phyloP scores from a whole-genome alignment of 2,888 invertebrate genomes.

The Neoaliturus tenellus region DNA sequence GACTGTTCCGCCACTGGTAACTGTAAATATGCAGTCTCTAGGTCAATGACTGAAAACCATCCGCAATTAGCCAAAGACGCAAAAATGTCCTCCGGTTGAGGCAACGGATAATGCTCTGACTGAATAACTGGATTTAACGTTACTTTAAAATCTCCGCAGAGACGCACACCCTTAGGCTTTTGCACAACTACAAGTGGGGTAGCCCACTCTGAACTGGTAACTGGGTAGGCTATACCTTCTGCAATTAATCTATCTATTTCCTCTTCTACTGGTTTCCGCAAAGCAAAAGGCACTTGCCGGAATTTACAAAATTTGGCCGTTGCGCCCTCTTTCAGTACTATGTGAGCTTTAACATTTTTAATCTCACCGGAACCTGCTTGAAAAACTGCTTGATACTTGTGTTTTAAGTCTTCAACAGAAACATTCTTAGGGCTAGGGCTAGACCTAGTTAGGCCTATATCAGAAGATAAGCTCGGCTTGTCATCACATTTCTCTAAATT shows the following conservation, averaged over 20 bases:
- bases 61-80: slow-evolving; percentile 62
- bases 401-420: slow-evolving; percentile 15
- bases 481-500: not conserved
- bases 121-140: slow-evolving; percentile 66
- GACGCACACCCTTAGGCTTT: too few relatives aligned
- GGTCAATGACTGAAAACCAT: slow-evolving; percentile 62
- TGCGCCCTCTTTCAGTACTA: too few relatives aligned
- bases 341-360: too few relatives aligned
- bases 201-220: slow-evolving; percentile 64
- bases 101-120: slow-evolving; percentile 68
- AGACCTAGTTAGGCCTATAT: not conserved
- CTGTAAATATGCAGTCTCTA: slow-evolving; percentile 68
- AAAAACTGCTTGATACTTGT: too few relatives aligned
- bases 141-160: too few relatives aligned
- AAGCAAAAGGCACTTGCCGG: slow-evolving; percentile 24
- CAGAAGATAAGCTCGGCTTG: not conserved
- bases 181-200: too few relatives aligned
- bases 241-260: too few relatives aligned
- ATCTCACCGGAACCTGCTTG: too few relatives aligned
- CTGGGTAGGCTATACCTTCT: too few relatives aligned
- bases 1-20: slow-evolving; percentile 64
- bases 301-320: too few relatives aligned
- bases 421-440: not conserved
- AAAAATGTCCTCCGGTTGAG: slow-evolving; percentile 68
- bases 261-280: not conserved